phyloP scores from a whole-genome alignment of 2,797 vertebrate genomes.

The Anguilla obscura region DNA sequence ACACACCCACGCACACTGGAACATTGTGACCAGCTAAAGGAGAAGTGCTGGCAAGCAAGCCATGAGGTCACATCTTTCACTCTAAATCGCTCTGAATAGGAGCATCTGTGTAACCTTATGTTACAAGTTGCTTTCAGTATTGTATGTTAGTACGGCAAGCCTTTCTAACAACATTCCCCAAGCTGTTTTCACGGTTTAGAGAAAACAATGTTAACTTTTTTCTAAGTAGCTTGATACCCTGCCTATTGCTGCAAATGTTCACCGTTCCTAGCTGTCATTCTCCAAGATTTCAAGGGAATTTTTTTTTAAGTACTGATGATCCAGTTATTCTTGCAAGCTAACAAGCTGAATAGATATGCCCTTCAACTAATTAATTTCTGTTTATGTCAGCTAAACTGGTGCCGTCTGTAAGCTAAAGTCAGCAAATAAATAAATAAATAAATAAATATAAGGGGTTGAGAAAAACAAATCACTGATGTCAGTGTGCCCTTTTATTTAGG shows the following conservation, averaged over 20 bases:
- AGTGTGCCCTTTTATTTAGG: background rate
- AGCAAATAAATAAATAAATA: background rate
- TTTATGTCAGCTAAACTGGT: background rate
- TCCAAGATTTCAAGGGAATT: background rate
- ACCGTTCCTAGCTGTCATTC: background rate
- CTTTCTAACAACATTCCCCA: background rate
- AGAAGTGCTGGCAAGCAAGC: background rate
- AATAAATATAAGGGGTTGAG: background rate
- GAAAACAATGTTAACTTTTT: background rate
- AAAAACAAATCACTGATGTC: background rate
- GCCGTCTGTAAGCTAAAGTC: background rate
- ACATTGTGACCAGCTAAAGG: background rate
- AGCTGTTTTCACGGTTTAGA: background rate
- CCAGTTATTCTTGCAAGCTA: background rate
- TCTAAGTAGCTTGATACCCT: background rate
- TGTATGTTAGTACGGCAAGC: background rate
- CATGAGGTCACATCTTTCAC: background rate
- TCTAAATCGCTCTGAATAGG: no score
- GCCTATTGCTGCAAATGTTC: background rate
- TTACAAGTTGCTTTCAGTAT: background rate
- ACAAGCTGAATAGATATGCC: background rate
- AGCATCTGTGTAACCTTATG: no score
- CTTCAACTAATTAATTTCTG: background rate
- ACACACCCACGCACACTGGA: background rate
- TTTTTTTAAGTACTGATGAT: background rate